A percentile compares a stretch with the other conserved stretches of the same genome.
Evolutionary conservation across 2,797 vertebrate genomes (phyloP).

Genomic region (Acipenser ruthenus): DNA sequence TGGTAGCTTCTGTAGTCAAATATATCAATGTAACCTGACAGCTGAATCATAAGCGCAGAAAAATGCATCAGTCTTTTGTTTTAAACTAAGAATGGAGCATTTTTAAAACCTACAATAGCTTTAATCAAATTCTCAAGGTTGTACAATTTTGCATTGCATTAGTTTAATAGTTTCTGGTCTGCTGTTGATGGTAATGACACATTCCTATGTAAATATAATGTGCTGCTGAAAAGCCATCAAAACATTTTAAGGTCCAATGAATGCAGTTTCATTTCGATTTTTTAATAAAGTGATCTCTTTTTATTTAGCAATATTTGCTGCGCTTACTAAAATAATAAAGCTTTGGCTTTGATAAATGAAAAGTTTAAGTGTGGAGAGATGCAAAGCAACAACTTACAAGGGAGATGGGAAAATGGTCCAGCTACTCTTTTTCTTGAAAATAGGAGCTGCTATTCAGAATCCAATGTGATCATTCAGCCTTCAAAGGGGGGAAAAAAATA

Average conservation of each 20-base stretch:
- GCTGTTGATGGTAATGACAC: slow-evolving; percentile 93
- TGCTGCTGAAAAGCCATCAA: slow-evolving; percentile 82
- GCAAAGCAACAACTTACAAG: slow-evolving; percentile 50
- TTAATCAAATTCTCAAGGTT: slow-evolving; percentile 96
- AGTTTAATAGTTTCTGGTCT: slow-evolving; percentile 94
- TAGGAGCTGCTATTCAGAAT: slow-evolving; percentile 21
- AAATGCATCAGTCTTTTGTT: slow-evolving; percentile 75
- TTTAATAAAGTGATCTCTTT: slow-evolving; percentile 75
- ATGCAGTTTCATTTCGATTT: slow-evolving; percentile 77
- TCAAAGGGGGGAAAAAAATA: too few species aligned
- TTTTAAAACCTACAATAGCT: slow-evolving; percentile 90
- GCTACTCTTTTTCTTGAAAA: slow-evolving; percentile 12
- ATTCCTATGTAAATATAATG: slow-evolving; percentile 91
- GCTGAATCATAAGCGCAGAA: slow-evolving; percentile 76
- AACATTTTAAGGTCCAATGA: slow-evolving; percentile 96
- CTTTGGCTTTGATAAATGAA: slow-evolving; percentile 68
- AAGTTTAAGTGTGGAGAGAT: slow-evolving; percentile 68
- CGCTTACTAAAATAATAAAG: slow-evolving; percentile 68
- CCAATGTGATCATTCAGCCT: too few species aligned
- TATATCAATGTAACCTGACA: slow-evolving; percentile 75
- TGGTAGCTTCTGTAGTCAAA: slow-evolving; percentile 70
- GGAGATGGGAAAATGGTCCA: slow-evolving; percentile 20
- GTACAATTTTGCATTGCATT: slow-evolving; percentile 95
- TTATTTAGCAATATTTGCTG: slow-evolving; percentile 73
- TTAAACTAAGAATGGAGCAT: slow-evolving; percentile 73